Percentiles rank a stretch among this genome's conserved stretches.
phyloP scores from a whole-genome alignment of 1,140 invertebrate genomes.

The Anastrepha obliqua region DNA sequence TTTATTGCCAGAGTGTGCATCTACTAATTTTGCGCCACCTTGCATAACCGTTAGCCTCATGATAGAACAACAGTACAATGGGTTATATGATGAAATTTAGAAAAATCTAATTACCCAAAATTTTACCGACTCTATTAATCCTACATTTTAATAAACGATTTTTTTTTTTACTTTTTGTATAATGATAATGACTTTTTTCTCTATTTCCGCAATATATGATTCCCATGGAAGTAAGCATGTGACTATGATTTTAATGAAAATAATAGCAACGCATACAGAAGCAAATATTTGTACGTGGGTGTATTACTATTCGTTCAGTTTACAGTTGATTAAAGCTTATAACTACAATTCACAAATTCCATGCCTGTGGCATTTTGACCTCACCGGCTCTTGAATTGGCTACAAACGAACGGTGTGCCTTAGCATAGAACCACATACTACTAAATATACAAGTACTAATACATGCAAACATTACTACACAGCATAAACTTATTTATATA shows the following conservation, averaged over 20 bases:
- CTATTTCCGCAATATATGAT: no score
- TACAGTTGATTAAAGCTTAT: background rate
- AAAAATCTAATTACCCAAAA: no score
- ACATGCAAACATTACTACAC: background rate
- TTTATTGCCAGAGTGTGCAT: no score
- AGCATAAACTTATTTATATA: background rate
- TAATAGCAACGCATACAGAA: background rate
- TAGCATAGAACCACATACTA: no score
- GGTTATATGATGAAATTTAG: no score
- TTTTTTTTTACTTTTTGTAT: no score
- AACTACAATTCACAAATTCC: background rate
- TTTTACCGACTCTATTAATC: no score
- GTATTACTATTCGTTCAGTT: background rate
- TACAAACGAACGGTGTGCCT: background rate
- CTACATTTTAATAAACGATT: no score
- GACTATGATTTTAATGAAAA: conserved; percentile 3
- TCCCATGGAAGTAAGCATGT: background rate
- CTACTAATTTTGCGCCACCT: no score
- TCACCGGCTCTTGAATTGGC: background rate
- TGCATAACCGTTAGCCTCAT: no score
- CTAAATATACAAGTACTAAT: background rate
- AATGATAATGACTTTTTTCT: no score
- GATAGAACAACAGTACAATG: no score
- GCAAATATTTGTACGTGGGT: background rate
- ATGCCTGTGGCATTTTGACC: background rate